Conservation (phyloP, 2,888 invertebrate genomes). For the Eupithecia insigniata region DNA sequence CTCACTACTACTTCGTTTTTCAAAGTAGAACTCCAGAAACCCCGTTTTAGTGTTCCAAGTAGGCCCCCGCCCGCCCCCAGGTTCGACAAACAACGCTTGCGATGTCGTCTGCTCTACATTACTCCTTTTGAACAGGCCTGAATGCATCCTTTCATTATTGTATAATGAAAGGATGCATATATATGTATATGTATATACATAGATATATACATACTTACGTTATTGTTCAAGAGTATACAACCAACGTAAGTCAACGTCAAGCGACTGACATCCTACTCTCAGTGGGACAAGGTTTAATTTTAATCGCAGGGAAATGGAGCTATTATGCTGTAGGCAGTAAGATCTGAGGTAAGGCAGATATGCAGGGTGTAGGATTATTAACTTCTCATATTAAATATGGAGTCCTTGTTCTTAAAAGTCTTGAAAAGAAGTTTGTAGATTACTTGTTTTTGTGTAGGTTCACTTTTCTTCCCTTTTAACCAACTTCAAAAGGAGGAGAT, state of each 20-base stretch:
- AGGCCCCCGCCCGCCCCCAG: not conserved
- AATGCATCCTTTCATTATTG: conserved; percentile 27
- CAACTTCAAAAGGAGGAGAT: no score
- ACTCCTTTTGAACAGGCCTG: conserved; percentile 11
- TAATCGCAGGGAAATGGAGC: conserved; percentile 13
- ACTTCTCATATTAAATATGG: not conserved
- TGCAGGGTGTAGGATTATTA: not conserved
- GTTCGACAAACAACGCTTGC: not conserved
- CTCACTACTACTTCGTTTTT: no score
- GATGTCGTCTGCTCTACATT: not conserved
- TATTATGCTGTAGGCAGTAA: conserved; percentile 15
- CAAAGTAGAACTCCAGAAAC: not conserved
- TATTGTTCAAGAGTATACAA: conserved; percentile 30
- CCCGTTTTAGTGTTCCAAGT: not conserved
- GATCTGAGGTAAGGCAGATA: conserved; percentile 11
- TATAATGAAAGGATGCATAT: no score
- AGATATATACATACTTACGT: no score
- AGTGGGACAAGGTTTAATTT: conserved; percentile 26
- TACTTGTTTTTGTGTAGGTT: not conserved
- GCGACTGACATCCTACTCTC: conserved; percentile 13
- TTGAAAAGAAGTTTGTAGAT: not conserved
- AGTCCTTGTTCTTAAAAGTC: not conserved
- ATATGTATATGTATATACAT: no score
- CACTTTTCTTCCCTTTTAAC: no score
- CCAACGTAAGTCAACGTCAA: conserved; percentile 11